Base-by-base conservation (phyloP, 2,797 vertebrate genomes). In the Pseudomugil tenellus region DNA sequence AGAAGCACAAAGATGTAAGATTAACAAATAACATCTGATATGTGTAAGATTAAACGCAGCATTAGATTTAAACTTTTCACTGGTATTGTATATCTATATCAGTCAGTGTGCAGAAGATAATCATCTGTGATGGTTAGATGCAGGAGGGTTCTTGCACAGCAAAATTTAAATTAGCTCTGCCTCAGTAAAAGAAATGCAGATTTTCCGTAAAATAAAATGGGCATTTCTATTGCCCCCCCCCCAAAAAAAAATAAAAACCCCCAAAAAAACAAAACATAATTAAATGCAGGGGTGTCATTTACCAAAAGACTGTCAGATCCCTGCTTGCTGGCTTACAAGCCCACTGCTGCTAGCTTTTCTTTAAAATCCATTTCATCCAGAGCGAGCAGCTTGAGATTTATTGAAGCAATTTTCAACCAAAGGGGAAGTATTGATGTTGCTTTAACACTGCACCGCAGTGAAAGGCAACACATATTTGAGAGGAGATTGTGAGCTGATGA, bases 341-440 rank as follows among this genome's bases (percentile, higher is more conserved):
- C 70, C 26, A 34, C 34, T 21, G 67, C 66, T 66, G 49, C 29
- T 17, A 58, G 56, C 69, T n/a, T 77, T 70, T 31, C 63, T 23
- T 23, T 57, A 83, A 60, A 79, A 70, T 62, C 52, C 58, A 59
- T 58, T 72, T 67, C 58, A 74, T 74, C 56, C 46, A 11, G 54
- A 41, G 55, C 29, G 7, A 79, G 37, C 63, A 71, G 49, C 68
- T 77, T 77, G 67, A 76, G 60, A 72, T 62, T 79, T 61, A 81
- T 48, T 39, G 43, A 76, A 63, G 49, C 68, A 80, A 76, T 77
- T 80, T 79, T 67, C 64, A 63, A 60, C 49, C 41, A 31, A 58
- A 57, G n/a, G 63, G 52, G 70, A 71, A 51, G 74, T 63, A 63
- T 67, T 11, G 58, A 70, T 56, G 63, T 28, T 13, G 3, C 59